Conservation (phyloP, 2,888 invertebrate species). For the Synanthedon tipuliformis region DNA sequence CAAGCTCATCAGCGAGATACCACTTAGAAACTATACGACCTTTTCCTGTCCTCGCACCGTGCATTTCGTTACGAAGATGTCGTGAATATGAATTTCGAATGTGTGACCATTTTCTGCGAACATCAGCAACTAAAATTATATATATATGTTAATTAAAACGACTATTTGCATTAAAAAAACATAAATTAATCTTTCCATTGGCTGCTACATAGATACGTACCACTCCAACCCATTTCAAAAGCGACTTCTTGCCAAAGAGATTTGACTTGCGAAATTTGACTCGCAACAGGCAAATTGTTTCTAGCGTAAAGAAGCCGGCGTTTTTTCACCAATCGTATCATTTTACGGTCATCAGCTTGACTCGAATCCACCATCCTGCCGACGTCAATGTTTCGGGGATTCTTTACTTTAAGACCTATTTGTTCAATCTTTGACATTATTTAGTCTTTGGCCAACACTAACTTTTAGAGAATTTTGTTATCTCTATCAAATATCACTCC, state of each 20-base stretch:
- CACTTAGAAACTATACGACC: slow-evolving; percentile 54
- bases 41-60: slow-evolving; percentile 55
- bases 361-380: slow-evolving; percentile 49
- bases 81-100: slow-evolving; percentile 63
- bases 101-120: slow-evolving; percentile 62
- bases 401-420: not conserved
- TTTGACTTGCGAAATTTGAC: slow-evolving; percentile 55
- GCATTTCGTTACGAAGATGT: slow-evolving; percentile 59
- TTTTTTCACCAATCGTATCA: slow-evolving; percentile 51
- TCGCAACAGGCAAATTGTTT: slow-evolving; percentile 59
- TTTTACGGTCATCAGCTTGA: slow-evolving; percentile 55
- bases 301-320: slow-evolving; percentile 54
- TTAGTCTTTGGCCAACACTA: not conserved
- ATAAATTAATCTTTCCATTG: not conserved
- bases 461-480: too few relatives aligned
- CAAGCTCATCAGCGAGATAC: slow-evolving; percentile 61
- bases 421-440: slow-evolving; percentile 4
- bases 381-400: slow-evolving; percentile 18
- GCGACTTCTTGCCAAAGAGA: slow-evolving; percentile 54
- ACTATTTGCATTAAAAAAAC: not conserved
- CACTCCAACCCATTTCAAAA: slow-evolving; percentile 50
- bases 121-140: slow-evolving; percentile 41
- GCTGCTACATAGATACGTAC: slow-evolving; percentile 16
- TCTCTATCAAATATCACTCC: too few relatives aligned
- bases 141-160: not conserved